These are phyloP conservation scores for Xanthorhoe spadicearia DNA, from an alignment of 2,888 invertebrate genomes.

Conservation along the genomic window DNA sequence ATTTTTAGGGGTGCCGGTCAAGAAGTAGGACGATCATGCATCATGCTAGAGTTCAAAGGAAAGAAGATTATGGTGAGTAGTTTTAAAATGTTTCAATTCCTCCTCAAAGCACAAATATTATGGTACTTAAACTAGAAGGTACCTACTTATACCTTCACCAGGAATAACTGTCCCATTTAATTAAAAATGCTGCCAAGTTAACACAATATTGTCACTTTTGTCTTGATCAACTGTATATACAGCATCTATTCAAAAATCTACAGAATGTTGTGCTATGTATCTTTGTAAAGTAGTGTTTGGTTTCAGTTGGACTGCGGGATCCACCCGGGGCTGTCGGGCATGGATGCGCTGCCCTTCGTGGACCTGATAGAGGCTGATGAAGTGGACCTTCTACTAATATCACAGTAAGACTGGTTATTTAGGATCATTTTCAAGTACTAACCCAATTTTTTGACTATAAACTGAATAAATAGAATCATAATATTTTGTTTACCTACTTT, in stretches of 20 bases:
- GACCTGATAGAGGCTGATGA: conserved; percentile 99
- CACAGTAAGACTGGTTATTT: conserved; percentile 88
- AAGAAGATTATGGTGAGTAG: conserved; percentile 96
- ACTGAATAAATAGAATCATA: too few species aligned
- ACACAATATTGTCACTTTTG: too few species aligned
- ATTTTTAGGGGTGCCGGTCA: conserved; percentile 95
- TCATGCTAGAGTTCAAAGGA: conserved; percentile 99
- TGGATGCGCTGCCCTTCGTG: conserved; percentile 99
- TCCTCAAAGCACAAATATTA: too few species aligned
- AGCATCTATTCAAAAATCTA: too few species aligned
- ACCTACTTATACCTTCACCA: too few species aligned
- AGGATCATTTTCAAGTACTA: too few species aligned
- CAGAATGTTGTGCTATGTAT: neutral
- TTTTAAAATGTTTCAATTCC: neutral
- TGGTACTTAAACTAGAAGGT: too few species aligned
- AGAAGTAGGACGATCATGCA: conserved; percentile 99
- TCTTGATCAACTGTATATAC: too few species aligned
- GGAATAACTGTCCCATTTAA: too few species aligned
- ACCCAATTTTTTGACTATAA: too few species aligned
- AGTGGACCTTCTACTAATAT: conserved; percentile 96
- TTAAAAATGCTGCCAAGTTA: too few species aligned
- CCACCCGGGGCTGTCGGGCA: conserved; percentile 98
- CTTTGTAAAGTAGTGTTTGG: neutral
- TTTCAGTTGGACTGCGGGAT: conserved; percentile 97
- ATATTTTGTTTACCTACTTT: too few species aligned